Base-by-base conservation (phyloP, 2,113 vertebrate genomes). In the Oxyruncus cristatus region DNA sequence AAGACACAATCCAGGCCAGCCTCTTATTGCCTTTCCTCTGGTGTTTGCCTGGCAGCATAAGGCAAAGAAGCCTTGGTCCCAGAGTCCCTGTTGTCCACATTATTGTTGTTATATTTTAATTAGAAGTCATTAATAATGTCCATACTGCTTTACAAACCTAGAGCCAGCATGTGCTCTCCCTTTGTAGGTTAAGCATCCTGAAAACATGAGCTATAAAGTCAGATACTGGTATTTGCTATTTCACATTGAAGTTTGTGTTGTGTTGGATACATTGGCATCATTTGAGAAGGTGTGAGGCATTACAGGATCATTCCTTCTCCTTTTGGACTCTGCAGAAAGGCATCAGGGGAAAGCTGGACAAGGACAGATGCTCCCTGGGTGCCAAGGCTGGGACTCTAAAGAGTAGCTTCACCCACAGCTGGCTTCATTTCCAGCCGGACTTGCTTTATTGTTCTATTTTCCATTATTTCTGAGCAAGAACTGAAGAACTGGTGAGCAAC, bases 151-250 rank as follows among this genome's bases (percentile, higher is more conserved):
- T 52, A 65, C 19, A 82, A 85, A 85, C 27, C 39, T 20, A 74
- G 17, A 76, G 12, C 6, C 32, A 32, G 15, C 1, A 0, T 0
- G 1, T 3, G 5, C 15, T 30, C 26, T 79, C 47, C 30, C 22
- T 74, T 46, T n/a, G 46, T 37, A 59, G 17, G 39, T 32, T 21
- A 55, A 50, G 20, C 50, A 55, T 41, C 55, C 59, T 41, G 59
- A 58, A 77, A 68, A 63, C 24, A 39, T 11, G 17, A 88, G 49
- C 32, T 77, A 27, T 52, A 50, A 84, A 28, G 28, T 12, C 44
- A 59, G 24, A 27, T 20, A 23, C 8, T 30, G 11, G 12, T 46
- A 62, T 37, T 52, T 59, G 32, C 50, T 50, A 12, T 78, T 85
- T 92, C 61, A 49, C 11, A 2, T 11, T 44, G 18, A 10, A 59